Conservation (phyloP, 1,140 invertebrate genomes). For the Drosophila teissieri region DNA sequence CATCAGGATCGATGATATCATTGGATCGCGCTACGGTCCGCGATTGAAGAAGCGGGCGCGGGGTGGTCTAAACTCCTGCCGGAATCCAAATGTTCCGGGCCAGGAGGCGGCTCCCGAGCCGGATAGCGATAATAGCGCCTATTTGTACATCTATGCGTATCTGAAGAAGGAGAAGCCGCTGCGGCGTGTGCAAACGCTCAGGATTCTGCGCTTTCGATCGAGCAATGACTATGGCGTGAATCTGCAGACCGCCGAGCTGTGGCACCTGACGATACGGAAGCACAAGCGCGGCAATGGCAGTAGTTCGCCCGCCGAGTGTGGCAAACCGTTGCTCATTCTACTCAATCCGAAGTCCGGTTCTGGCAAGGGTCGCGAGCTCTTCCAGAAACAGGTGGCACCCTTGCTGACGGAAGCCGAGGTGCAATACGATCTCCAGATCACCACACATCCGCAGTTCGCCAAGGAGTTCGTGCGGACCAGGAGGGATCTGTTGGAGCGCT, state of each 20-base stretch:
- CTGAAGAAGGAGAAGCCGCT: conserved; percentile 89
- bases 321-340: conserved; percentile 89
- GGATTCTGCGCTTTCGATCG: conserved; percentile 91
- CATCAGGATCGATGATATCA: conserved; percentile 90
- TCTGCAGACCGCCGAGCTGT: conserved; percentile 91
- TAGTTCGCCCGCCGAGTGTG: not conserved
- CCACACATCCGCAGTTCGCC: conserved; percentile 94
- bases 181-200: conserved; percentile 89
- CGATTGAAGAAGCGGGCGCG: conserved; percentile 89
- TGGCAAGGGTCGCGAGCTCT: conserved; percentile 92
- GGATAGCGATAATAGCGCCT: conserved; percentile 88
- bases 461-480: conserved; percentile 91
- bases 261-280: conserved; percentile 87
- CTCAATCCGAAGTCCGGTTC: conserved; percentile 97
- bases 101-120: conserved; percentile 21
- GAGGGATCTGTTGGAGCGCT: conserved; percentile 90
- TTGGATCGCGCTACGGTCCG: conserved; percentile 91
- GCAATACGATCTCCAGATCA: conserved; percentile 94
- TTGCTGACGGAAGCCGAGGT: conserved; percentile 94
- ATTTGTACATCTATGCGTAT: conserved; percentile 94
- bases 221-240: conserved; percentile 93
- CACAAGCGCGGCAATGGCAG: conserved; percentile 31
- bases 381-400: conserved; percentile 93
- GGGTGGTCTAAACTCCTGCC: conserved; percentile 85
- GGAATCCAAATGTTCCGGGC: conserved; percentile 71